A percentile compares a stretch with the other conserved stretches of the same genome.
phyloP scores from a whole-genome alignment of 2,888 invertebrate species.

The Tineola bisselliella region DNA sequence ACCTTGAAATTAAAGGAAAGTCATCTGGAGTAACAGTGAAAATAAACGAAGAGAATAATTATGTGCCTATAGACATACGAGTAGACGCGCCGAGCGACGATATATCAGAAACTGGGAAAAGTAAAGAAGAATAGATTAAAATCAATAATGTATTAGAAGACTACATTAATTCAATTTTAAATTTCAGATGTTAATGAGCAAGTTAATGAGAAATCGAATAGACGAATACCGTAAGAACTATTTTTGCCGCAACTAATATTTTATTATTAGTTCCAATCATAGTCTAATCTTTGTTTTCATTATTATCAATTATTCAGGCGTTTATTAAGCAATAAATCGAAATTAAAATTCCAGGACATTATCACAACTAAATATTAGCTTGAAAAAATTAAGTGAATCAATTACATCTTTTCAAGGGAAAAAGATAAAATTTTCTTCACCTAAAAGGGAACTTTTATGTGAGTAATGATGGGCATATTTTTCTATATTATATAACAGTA shows the following conservation, averaged over 20 bases:
- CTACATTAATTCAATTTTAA: not conserved
- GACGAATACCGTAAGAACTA: not conserved
- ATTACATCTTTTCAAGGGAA: not conserved
- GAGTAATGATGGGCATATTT: too few species aligned
- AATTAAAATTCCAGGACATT: not conserved
- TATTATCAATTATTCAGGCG: too few species aligned
- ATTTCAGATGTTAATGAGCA: not conserved
- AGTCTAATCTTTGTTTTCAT: too few species aligned
- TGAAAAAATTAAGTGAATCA: not conserved
- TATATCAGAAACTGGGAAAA: not conserved
- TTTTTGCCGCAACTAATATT: too few species aligned
- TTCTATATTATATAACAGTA: too few species aligned
- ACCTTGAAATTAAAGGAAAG: not conserved
- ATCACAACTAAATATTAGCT: not conserved
- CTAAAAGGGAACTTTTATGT: constrained; percentile 1
- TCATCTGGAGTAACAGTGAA: not conserved
- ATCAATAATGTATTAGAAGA: not conserved
- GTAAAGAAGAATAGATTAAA: not conserved
- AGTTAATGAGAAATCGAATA: not conserved
- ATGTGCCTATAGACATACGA: not conserved
- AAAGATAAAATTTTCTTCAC: constrained; percentile 7
- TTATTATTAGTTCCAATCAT: too few species aligned
- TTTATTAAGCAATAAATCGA: too few species aligned
- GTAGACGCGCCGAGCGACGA: not conserved
- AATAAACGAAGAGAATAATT: not conserved